Percentiles rank a stretch among this genome's conserved stretches.
Evolutionary conservation across 2,888 invertebrate species (phyloP).

Genomic region (Scrobipalpa costella): DNA sequence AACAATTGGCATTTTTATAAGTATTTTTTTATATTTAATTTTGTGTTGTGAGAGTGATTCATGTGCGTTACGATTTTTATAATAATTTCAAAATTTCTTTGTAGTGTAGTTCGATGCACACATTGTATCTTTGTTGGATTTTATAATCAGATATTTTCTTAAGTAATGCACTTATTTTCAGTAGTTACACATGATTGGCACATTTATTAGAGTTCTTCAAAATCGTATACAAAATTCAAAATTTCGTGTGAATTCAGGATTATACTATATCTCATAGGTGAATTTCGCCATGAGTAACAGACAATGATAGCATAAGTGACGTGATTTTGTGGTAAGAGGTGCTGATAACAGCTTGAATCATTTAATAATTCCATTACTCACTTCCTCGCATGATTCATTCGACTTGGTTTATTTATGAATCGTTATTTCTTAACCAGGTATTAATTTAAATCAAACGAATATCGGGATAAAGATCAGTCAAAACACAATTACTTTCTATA

Average conservation of each 20-base stretch:
- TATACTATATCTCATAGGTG: no score
- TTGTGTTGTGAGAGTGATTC: slow-evolving; percentile 1
- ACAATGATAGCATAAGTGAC: neutral
- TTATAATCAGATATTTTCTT: neutral
- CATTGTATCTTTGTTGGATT: neutral
- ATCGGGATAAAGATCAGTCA: neutral
- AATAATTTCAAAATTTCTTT: neutral
- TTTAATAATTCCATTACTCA: slow-evolving; percentile 58
- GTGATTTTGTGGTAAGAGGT: slow-evolving; percentile 6
- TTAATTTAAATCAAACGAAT: neutral
- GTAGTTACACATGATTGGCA: neutral
- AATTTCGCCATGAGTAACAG: no score
- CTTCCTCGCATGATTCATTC: slow-evolving; percentile 48
- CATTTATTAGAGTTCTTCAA: no score
- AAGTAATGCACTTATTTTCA: slow-evolving; percentile 9
- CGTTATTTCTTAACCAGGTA: slow-evolving; percentile 3
- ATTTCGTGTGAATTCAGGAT: no score
- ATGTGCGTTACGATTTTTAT: neutral
- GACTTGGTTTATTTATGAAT: slow-evolving; percentile 36
- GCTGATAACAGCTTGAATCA: slow-evolving; percentile 63
- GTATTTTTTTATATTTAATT: neutral
- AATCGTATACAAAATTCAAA: no score
- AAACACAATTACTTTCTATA: no score
- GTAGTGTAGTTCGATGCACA: neutral
- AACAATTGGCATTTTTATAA: slow-evolving; percentile 5